Evolutionary conservation across 2,113 vertebrate genomes (phyloP), one percentile per base, ranked within the genome.

Genomic region (Hypanus sabinus): DNA sequence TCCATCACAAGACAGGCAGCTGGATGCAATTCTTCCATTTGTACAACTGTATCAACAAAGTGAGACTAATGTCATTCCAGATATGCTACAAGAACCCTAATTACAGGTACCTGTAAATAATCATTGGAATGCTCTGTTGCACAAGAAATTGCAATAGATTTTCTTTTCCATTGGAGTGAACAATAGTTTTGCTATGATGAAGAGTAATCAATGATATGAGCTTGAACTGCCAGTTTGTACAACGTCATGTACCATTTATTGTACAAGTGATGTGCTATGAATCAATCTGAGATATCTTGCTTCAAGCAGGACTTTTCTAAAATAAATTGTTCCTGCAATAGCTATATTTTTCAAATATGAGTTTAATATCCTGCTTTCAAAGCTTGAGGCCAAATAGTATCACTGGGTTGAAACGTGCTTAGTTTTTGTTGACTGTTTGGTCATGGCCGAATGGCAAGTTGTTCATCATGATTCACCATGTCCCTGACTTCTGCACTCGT

Each of bases 1-100:
- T 94, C 99, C 99, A 93, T 99, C 99, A 97, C 99, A 99, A 94
- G 99, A 96, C 95, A 99, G 98, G 96, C 99, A 99, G 95, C 98
- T 98, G 33, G 98, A 97, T 94, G 98, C 98, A 94, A 99, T 98
- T 96, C 98, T 98, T 95, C 99, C 99, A 95, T 98, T 99, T 95
- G 97, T 99, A 96, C 99, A 99, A 96, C 99, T 99, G 96, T 88
- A 94, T 73, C 91, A 93, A 93, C 91, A 93, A 93, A 93, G 91
- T 55, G 68, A 93, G 91, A 93, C 91, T 73, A 93, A 93, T 93
- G 91, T 93, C 68, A 93, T 93, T 93, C 91, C 91, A 93, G 91
- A 93, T 93, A 93, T 93, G 91, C 91, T 93, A 93, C 91, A 93
- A 93, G 70, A 93, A 93, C 68, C 91, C 71, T 71, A 93, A 73